These are phyloP conservation scores for Serripes groenlandicus DNA, from an alignment of 2,888 invertebrate species.

Conservation along the genomic window DNA sequence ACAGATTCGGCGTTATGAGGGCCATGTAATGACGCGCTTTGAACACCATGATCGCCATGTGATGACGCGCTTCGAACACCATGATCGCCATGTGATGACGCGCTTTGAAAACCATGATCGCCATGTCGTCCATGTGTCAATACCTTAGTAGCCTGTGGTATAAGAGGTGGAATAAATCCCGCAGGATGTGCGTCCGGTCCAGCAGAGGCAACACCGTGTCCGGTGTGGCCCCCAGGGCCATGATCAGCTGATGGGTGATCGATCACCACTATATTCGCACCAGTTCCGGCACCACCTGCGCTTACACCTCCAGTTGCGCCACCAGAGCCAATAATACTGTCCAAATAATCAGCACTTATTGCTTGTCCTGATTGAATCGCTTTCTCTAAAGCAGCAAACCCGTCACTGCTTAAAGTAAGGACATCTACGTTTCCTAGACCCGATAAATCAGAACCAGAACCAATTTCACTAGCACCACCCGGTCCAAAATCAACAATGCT, in stretches of 20 bases:
- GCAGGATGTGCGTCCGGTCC: background rate
- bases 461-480: background rate
- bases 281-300: background rate
- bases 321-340: conserved; percentile 35
- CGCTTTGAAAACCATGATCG: background rate
- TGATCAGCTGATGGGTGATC: conserved; percentile 32
- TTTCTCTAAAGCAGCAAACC: conserved; percentile 38
- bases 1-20: conserved; percentile 28
- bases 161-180: background rate
- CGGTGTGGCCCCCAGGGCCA: background rate
- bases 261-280: conserved; percentile 37
- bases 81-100: background rate
- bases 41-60: background rate
- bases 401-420: conserved; percentile 42
- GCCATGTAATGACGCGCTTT: background rate
- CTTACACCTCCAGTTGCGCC: background rate
- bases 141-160: conserved; percentile 9
- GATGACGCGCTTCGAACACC: background rate
- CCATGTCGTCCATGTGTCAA: conserved; percentile 13
- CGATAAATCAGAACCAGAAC: background rate
- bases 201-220: background rate
- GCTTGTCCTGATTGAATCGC: conserved; percentile 48
- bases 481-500: conserved; percentile 7
- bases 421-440: conserved; percentile 37
- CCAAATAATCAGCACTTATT: conserved; percentile 44